These are phyloP conservation scores for Exephanes ischioxanthus DNA, from an alignment of 2,888 invertebrate species.

Conservation along the genomic window DNA sequence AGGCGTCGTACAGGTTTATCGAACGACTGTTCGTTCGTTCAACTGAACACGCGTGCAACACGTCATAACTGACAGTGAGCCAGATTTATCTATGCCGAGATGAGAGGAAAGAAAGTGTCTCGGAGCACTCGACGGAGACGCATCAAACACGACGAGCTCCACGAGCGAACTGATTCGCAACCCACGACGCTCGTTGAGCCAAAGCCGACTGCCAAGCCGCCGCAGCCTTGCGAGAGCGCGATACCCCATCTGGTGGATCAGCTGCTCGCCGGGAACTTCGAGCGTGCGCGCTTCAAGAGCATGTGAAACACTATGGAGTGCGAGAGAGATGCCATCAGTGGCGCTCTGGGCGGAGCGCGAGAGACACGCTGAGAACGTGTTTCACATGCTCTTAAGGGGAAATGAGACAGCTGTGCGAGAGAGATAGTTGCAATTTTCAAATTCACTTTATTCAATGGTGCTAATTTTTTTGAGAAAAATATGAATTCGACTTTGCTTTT, in stretches of 20 bases:
- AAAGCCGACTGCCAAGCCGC: constrained; percentile 18
- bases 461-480: too few relatives aligned
- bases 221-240: neutral
- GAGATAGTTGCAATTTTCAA: too few relatives aligned
- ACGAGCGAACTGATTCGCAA: constrained; percentile 24
- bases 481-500: too few relatives aligned
- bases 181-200: neutral
- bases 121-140: neutral
- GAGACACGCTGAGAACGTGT: too few relatives aligned
- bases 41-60: neutral
- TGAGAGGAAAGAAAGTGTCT: neutral
- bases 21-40: neutral
- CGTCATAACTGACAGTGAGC: neutral
- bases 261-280: constrained; percentile 40
- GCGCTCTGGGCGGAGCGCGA: too few relatives aligned
- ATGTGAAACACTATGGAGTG: too few relatives aligned
- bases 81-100: neutral
- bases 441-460: too few relatives aligned
- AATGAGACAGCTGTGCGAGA: too few relatives aligned
- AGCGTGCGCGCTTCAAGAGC: neutral
- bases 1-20: neutral
- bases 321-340: too few relatives aligned
- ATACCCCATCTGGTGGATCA: constrained; percentile 47
- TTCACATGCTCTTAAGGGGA: too few relatives aligned
- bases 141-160: constrained; percentile 5